Base-by-base conservation (phyloP, 2,888 invertebrate species). In the Diarsia mendica region DNA sequence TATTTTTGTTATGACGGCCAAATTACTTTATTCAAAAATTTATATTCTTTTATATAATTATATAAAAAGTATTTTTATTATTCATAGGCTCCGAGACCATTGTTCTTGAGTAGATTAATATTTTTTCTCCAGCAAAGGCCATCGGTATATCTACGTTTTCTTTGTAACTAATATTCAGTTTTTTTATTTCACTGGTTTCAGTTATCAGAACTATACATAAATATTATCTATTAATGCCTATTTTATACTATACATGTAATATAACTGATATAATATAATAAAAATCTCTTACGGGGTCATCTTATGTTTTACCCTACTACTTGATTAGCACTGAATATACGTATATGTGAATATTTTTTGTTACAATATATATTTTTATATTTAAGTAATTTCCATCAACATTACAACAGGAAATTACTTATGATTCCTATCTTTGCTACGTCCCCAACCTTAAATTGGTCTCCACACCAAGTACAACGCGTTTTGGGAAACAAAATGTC, bases 381-480 rank as follows among this genome's bases (percentile, higher is more conserved):
- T 85, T 81, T 88, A 89, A 88, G 89, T 65, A 39, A 81, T 71
- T 73, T 66, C 85, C 82, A 91, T 88, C 89, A 89, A 85, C 72
- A 72, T 75, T 83, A 85, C 63, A 83, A 83, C 82, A 77, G 82
- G 82, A 88, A 70, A 79, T 61, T 53, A 65, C 80, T 72, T 75
- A 68, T 18, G 1, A 33, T 63, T 72, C 78, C 74, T 68, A 79
- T 65, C 76, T 85, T 67, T 18, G 85, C 87, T 88, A 84, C 85
- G 77, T 67, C 81, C 77, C 11, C 75, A 82, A 80, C 63, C 39
- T 55, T 66, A 64, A n/a, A 51, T 65, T 79, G 70, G 51, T 73
- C 18, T 93, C 90, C 94, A 93, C 94, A 91, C 91, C 85, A 92
- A 93, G 94, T 93, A 95, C 95, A 94, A 95, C 93, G 95, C 94